These are phyloP conservation scores for Hydroisotoma schaefferi DNA, from an alignment of 2,888 invertebrate genomes.

Conservation along the genomic window DNA sequence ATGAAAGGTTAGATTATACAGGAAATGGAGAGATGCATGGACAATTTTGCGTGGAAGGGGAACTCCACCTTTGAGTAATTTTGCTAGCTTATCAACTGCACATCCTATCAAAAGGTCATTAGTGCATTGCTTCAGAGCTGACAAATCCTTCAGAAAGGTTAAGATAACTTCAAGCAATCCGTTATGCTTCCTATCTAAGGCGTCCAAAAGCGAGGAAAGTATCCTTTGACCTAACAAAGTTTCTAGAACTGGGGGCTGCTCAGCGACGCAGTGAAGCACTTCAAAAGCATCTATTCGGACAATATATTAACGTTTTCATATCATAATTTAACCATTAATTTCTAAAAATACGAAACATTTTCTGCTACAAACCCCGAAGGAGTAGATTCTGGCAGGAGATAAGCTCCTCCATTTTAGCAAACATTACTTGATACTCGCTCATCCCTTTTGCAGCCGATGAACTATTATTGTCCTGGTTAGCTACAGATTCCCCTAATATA, in stretches of 20 bases:
- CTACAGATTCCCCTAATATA: constrained; percentile 16
- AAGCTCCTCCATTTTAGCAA: constrained; percentile 10
- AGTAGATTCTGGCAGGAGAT: constrained; percentile 22
- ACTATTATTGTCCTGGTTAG: background rate
- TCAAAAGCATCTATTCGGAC: constrained; percentile 18
- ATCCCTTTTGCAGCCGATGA: background rate
- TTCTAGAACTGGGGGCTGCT: constrained; percentile 20
- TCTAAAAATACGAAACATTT: background rate
- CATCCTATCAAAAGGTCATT: constrained; percentile 25
- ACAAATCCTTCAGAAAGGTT: constrained; percentile 22
- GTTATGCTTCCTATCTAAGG: constrained; percentile 22
- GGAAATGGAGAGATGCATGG: constrained; percentile 17
- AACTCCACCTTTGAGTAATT: constrained; percentile 28
- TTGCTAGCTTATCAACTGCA: constrained; percentile 20
- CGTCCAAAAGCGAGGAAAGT: constrained; percentile 20
- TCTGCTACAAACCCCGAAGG: constrained; percentile 19
- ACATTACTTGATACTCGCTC: constrained; percentile 14
- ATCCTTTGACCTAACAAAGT: constrained; percentile 24
- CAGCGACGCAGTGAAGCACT: constrained; percentile 31
- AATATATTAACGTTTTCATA: background rate
- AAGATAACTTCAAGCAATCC: constrained; percentile 28
- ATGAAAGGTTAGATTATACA: constrained; percentile 34
- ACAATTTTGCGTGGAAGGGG: constrained; percentile 33
- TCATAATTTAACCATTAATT: background rate
- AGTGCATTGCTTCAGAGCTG: constrained; percentile 25